Percentiles rank a stretch among this genome's conserved stretches.
phyloP scores from a whole-genome alignment of 2,797 vertebrate species.

The Paedocypris micromegethes region DNA sequence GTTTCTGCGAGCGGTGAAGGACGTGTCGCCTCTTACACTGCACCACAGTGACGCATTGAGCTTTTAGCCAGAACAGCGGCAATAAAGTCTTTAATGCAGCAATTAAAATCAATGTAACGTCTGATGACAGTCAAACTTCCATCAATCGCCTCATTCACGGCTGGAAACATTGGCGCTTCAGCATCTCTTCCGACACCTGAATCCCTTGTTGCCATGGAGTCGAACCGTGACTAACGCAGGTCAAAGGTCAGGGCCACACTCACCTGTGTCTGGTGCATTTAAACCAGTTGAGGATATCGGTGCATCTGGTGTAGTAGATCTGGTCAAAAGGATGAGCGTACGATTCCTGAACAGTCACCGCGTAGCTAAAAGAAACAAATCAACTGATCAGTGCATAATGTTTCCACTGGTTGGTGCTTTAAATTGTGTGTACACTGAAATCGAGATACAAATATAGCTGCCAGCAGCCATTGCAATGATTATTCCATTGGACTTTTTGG shows the following conservation, averaged over 20 bases:
- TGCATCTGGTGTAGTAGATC: constrained; percentile 97
- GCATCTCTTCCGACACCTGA: constrained; percentile 20
- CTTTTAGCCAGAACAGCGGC: constrained; percentile 42
- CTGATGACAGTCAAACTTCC: constrained; percentile 49
- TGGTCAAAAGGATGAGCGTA: constrained; percentile 96
- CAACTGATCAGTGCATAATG: too few species aligned
- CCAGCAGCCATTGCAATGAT: too few species aligned
- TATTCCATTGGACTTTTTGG: too few species aligned
- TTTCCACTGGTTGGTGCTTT: background rate
- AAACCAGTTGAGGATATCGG: constrained; percentile 99
- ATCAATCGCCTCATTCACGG: constrained; percentile 44
- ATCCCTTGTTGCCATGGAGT: constrained; percentile 25
- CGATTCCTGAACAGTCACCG: constrained; percentile 95
- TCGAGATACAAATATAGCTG: too few species aligned
- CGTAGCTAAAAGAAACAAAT: constrained; percentile 72
- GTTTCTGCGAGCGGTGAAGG: constrained; percentile 33
- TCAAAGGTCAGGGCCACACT: constrained; percentile 35
- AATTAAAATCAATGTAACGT: constrained; percentile 46
- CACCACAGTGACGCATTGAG: constrained; percentile 34
- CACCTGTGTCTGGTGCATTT: constrained; percentile 97
- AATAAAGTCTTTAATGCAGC: constrained; percentile 54
- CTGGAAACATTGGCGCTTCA: constrained; percentile 45
- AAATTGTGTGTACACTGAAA: background rate
- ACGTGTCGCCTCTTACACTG: constrained; percentile 31
- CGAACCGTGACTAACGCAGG: constrained; percentile 1